A percentile compares a stretch with the other conserved stretches of the same genome.
Conservation (phyloP, 2,797 vertebrate species). For the Sphaeramia orbicularis region DNA sequence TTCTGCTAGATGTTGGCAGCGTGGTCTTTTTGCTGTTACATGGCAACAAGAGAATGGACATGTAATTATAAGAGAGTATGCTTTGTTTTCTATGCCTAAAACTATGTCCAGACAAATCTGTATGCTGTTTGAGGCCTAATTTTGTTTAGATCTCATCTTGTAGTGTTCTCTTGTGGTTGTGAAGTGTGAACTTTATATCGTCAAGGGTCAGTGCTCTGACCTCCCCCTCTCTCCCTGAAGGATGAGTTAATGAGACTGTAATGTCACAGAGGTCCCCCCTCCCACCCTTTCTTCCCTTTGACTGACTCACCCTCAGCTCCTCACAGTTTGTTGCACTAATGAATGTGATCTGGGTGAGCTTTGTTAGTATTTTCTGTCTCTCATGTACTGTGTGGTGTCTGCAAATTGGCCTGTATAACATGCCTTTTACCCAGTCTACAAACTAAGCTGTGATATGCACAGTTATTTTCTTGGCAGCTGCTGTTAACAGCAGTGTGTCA, state of each 20-base stretch:
- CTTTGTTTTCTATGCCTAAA: constrained; percentile 15
- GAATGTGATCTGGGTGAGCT: constrained; percentile 53
- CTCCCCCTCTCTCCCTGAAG: constrained; percentile 35
- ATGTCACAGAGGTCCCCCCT: constrained; percentile 45
- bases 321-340: constrained; percentile 51
- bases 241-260: constrained; percentile 59
- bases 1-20: constrained; percentile 53
- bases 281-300: constrained; percentile 2
- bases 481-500: constrained; percentile 1
- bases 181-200: constrained; percentile 20
- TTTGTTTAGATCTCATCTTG: constrained; percentile 7
- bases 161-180: constrained; percentile 12
- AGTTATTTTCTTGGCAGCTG: constrained; percentile 31
- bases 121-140: constrained; percentile 2
- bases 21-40: constrained; percentile 31
- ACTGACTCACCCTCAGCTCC: constrained; percentile 39
- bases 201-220: constrained; percentile 42
- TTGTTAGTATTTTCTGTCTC: constrained; percentile 40
- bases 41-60: constrained; percentile 19
- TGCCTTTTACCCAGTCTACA: constrained; percentile 12
- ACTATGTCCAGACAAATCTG: constrained; percentile 17
- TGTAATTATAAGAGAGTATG: constrained; percentile 22
- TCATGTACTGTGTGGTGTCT: constrained; percentile 39
- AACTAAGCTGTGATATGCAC: constrained; percentile 24
- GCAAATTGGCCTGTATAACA: constrained; percentile 53